These are phyloP conservation scores for Phalera bucephala DNA, from an alignment of 2,888 invertebrate genomes.

Conservation along the genomic window DNA sequence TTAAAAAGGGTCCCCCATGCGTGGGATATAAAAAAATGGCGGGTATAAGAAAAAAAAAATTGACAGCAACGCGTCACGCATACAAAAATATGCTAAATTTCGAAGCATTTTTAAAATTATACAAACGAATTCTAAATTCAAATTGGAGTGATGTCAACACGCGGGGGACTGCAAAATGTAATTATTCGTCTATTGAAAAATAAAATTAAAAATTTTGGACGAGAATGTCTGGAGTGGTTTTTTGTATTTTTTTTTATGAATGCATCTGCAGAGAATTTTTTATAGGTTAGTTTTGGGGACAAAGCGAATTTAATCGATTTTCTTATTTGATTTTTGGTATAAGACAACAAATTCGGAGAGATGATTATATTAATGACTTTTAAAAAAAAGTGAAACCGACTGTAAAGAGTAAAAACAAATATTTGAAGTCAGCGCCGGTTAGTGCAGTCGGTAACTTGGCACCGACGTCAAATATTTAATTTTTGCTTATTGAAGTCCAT, in stretches of 20 bases:
- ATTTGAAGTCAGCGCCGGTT: too few species aligned
- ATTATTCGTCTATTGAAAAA: slow-evolving; percentile 47
- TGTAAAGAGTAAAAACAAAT: too few species aligned
- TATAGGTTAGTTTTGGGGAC: too few species aligned
- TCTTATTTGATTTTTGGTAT: too few species aligned
- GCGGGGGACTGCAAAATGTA: slow-evolving; percentile 43
- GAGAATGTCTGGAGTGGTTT: background rate
- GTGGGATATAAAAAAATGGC: slow-evolving; percentile 2
- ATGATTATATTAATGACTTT: too few species aligned
- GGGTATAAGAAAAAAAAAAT: slow-evolving; percentile 18
- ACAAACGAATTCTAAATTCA: slow-evolving; percentile 41
- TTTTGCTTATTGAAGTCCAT: too few species aligned
- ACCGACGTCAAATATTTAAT: too few species aligned
- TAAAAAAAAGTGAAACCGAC: too few species aligned
- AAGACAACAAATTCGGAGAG: too few species aligned
- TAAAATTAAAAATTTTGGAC: slow-evolving; percentile 34
- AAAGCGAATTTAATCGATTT: too few species aligned
- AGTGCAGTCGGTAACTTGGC: too few species aligned
- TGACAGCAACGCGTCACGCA: slow-evolving; percentile 25
- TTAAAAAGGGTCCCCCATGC: slow-evolving; percentile 31
- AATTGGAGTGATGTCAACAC: slow-evolving; percentile 54
- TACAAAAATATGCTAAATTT: slow-evolving; percentile 50
- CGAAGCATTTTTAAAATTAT: slow-evolving; percentile 49
- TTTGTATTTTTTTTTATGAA: background rate
- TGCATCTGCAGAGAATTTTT: too few species aligned